These are phyloP conservation scores for Drosophila trapezifrons DNA, from an alignment of 1,140 invertebrate species.

Conservation along the genomic window DNA sequence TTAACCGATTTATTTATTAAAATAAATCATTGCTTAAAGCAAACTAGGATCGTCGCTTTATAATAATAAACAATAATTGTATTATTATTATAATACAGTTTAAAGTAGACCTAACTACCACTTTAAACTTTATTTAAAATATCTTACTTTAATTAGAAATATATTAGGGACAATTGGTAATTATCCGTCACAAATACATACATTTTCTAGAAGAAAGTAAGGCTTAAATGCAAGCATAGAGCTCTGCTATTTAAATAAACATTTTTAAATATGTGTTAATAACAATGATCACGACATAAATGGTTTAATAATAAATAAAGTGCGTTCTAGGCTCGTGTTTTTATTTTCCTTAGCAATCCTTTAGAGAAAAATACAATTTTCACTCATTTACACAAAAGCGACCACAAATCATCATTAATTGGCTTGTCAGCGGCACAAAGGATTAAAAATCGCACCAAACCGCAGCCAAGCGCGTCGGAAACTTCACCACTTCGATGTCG, in stretches of 20 bases:
- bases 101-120: too few species aligned
- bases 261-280: neutral
- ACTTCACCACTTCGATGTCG: conserved; percentile 18
- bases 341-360: neutral
- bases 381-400: conserved; percentile 33
- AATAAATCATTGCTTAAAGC: neutral
- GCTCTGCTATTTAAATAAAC: neutral
- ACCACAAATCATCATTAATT: conserved; percentile 57
- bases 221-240: too few species aligned
- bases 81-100: too few species aligned
- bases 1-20: neutral
- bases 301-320: neutral
- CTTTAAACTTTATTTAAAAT: too few species aligned
- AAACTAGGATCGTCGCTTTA: too few species aligned
- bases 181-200: too few species aligned
- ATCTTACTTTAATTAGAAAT: too few species aligned
- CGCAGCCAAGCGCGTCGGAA: conserved; percentile 26
- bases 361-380: neutral
- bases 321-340: too few species aligned
- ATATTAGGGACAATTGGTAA: too few species aligned
- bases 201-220: too few species aligned
- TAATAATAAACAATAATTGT: too few species aligned
- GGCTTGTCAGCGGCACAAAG: conserved; percentile 66
- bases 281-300: neutral
- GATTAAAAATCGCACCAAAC: conserved; percentile 41